Evolutionary conservation across 2,113 vertebrate species (phyloP), one percentile per base, ranked within the genome.

Genomic region (Sitta europaea): DNA sequence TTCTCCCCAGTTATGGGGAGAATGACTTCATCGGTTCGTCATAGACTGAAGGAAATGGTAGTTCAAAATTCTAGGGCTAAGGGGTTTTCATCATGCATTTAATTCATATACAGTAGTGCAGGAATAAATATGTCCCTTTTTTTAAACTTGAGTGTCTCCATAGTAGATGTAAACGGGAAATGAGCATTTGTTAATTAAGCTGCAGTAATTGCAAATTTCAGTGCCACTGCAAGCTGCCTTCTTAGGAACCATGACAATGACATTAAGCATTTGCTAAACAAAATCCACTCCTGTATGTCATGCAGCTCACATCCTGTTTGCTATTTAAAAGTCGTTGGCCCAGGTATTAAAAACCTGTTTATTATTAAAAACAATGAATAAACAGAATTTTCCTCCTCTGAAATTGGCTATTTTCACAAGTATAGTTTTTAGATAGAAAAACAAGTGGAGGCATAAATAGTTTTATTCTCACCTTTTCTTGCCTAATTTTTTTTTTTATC

Each of bases 261-360:
- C 76, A 92, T 95, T 96, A 96, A 92, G 85, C 89, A 63, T 87
- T 96, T 94, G 82, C 61, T 95, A 95, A 97, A 95, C 87, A 95
- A 96, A 94, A 93, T 73, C 89, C 31, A 27, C 58, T 95, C 35
- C 71, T 96, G 28, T 62, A 31, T 79, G 94, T 72, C 61, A 58
- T 53, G 65, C 87, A 73, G 65, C 88, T 85, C 93, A 78, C 63
- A 90, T 96, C 82, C 87, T 94, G 58, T 87, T 97, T 96, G 75
- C 70, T 88, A 40, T 80, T 93, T 91, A 77, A 40, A 71, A 78
- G 36, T 43, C 22, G 6, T 74, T 95, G 91, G 92, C 82, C 53
- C 20, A 81, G 61, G 33, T 74, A 75, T n/a, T n/a, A n/a, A n/a
- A n/a, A n/a, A n/a, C n/a, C n/a, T n/a, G n/a, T n/a, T n/a, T n/a